Conservation (phyloP, 1,140 invertebrate species). For the Philopotamus ludificatus region DNA sequence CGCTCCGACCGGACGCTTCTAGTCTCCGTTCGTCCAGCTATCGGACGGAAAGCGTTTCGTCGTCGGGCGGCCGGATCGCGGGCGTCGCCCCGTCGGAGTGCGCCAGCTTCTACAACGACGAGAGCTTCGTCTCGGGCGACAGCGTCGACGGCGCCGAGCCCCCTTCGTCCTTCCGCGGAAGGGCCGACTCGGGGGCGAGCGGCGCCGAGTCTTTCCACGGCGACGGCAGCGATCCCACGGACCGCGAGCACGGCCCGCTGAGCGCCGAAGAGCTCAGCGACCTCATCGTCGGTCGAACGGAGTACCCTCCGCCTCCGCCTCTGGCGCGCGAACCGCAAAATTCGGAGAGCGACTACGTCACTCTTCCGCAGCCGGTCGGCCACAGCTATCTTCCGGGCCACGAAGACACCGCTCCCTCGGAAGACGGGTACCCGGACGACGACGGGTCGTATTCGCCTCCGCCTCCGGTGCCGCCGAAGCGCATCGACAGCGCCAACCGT, state of each 20-base stretch:
- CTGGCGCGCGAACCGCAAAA: slow-evolving; percentile 80
- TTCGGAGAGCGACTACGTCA: slow-evolving; percentile 86
- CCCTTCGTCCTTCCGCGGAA: slow-evolving; percentile 53
- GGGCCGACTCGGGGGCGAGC: slow-evolving; percentile 76
- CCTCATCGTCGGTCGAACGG: slow-evolving; percentile 72
- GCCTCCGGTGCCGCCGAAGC: slow-evolving; percentile 63
- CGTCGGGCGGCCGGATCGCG: slow-evolving; percentile 13
- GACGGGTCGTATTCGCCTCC: slow-evolving; percentile 48
- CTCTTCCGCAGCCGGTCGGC: slow-evolving; percentile 67
- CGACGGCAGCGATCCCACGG: slow-evolving; percentile 82
- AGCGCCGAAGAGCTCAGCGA: slow-evolving; percentile 79
- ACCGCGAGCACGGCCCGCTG: slow-evolving; percentile 69
- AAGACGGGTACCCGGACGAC: slow-evolving; percentile 55
- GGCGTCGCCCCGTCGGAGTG: slow-evolving; percentile 31
- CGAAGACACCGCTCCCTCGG: slow-evolving; percentile 55
- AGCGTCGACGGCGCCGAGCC: slow-evolving; percentile 30
- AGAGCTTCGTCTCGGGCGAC: slow-evolving; percentile 33
- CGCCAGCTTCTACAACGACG: slow-evolving; percentile 34
- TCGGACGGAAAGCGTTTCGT: slow-evolving; percentile 19
- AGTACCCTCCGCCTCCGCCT: slow-evolving; percentile 64
- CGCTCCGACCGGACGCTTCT: slow-evolving; percentile 11
- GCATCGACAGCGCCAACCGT: slow-evolving; percentile 60
- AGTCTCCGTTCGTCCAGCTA: slow-evolving; percentile 30
- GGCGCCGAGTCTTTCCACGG: slow-evolving; percentile 74
- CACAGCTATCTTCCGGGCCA: slow-evolving; percentile 58